Evolutionary conservation across 2,797 vertebrate genomes (phyloP), one percentile per base, ranked within the genome.

Genomic region (Ceryle rudis): DNA sequence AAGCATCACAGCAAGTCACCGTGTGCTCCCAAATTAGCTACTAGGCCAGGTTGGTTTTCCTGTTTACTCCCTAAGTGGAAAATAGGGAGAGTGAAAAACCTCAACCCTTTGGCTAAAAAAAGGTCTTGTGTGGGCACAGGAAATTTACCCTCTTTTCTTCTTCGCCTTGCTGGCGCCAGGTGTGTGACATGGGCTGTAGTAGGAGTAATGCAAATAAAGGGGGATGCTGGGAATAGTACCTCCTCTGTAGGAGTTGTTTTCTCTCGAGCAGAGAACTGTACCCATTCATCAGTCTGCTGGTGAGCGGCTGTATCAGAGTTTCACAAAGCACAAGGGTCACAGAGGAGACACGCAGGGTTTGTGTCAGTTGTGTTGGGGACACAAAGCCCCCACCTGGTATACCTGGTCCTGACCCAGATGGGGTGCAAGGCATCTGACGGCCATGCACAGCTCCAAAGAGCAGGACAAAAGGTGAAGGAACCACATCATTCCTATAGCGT

Each of bases 11-110:
- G 55, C 17, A 64, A 73, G 57, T n/a, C 54, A 31, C 18, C 46
- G 4, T 11, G 25, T 33, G 62, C 85, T 96, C 87, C 87, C 47
- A 73, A 93, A 57, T 91, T 94, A 97, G 90, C 80, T 71, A 8
- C 73, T 64, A 71, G 51, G 35, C 47, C 89, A 95, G 94, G 93
- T 86, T 83, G 93, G 91, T 95, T 96, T 96, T 96, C 95, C 95
- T 96, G 96, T 96, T 97, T 96, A 93, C 73, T 93, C 51, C 79
- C 20, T 37, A 62, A 78, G 78, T 94, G 90, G 85, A 91, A 88
- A 94, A 91, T 52, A 81, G 73, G 70, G 69, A 85, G 39, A 95
- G 55, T 67, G 23, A 44, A 88, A 97, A 97, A 90, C 80, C 88
- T 93, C 92, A 93, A 74, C 35, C 46, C 11, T 6, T 72, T 39